A percentile compares a stretch with the other conserved stretches of the same genome.
Evolutionary conservation across 2,797 vertebrate genomes (phyloP).

Genomic region (Lindbergichthys nudifrons): DNA sequence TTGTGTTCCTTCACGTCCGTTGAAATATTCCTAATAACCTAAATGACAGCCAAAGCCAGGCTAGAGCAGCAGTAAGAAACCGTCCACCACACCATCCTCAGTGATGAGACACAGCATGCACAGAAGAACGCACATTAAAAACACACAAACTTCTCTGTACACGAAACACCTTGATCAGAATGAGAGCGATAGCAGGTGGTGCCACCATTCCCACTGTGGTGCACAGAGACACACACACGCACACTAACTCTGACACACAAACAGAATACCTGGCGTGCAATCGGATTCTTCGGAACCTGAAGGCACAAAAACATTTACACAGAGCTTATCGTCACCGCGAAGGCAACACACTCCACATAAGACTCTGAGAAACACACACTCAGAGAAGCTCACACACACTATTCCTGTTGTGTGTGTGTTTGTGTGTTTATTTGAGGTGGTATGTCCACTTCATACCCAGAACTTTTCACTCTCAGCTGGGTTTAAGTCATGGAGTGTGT

Average conservation of each 20-base stretch:
- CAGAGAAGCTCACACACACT: slow-evolving; percentile 20
- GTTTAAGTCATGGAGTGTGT: slow-evolving; percentile 16
- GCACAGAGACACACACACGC: slow-evolving; percentile 62
- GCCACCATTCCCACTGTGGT: slow-evolving; percentile 76
- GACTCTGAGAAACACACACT: slow-evolving; percentile 46
- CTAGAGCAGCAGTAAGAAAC: slow-evolving; percentile 61
- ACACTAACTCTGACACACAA: slow-evolving; percentile 67
- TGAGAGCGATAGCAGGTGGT: slow-evolving; percentile 74
- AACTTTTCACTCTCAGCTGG: slow-evolving; percentile 6
- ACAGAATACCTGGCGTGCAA: slow-evolving; percentile 97
- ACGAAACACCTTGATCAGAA: slow-evolving; percentile 72
- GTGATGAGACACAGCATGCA: slow-evolving; percentile 85
- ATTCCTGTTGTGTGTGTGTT: slow-evolving; percentile 5
- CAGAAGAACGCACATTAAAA: slow-evolving; percentile 48
- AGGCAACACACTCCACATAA: slow-evolving; percentile 72
- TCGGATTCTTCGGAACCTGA: slow-evolving; percentile 99
- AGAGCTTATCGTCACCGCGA: slow-evolving; percentile 81
- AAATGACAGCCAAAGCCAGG: slow-evolving; percentile 60
- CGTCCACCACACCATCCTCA: slow-evolving; percentile 72
- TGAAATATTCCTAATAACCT: slow-evolving; percentile 28
- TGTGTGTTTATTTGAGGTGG: background rate
- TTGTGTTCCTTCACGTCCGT: slow-evolving; percentile 15
- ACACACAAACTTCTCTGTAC: slow-evolving; percentile 53
- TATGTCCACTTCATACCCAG: slow-evolving; percentile 10
- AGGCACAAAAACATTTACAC: slow-evolving; percentile 88